phyloP scores from a whole-genome alignment of 2,888 invertebrate species.

The Auanema freiburgensis region DNA sequence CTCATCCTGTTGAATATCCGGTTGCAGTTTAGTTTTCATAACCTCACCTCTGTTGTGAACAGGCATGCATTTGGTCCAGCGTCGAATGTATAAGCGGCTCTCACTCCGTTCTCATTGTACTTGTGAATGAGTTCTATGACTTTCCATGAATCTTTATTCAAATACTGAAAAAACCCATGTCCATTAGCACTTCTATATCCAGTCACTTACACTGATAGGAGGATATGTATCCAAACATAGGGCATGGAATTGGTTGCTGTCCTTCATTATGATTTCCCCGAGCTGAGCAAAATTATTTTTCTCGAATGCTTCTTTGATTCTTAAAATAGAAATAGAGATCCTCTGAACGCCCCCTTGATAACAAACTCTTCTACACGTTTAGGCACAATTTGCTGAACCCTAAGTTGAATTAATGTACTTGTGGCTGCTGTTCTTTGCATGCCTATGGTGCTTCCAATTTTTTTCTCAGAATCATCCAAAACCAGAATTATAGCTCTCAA shows the following conservation, averaged over 20 bases:
- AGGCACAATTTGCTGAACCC: constrained; percentile 78
- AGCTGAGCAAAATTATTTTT: constrained; percentile 79
- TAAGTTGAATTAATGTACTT: constrained; percentile 78
- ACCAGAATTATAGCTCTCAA: constrained; percentile 87
- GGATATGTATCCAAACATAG: constrained; percentile 89
- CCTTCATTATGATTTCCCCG: constrained; percentile 89
- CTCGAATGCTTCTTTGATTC: constrained; percentile 70
- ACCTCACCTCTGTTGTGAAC: constrained; percentile 33
- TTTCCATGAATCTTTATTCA: constrained; percentile 83
- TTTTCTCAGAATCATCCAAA: constrained; percentile 69
- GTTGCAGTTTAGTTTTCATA: no score
- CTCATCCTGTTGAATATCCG: background rate
- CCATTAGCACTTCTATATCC: no score
- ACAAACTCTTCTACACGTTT: constrained; percentile 70
- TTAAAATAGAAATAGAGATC: constrained; percentile 26
- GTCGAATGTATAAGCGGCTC: constrained; percentile 95
- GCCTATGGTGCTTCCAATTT: constrained; percentile 73
- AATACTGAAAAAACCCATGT: constrained; percentile 73
- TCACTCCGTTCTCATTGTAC: constrained; percentile 73
- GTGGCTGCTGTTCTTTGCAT: constrained; percentile 83
- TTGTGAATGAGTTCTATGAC: constrained; percentile 81
- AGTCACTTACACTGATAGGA: constrained; percentile 72
- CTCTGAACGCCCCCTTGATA: background rate
- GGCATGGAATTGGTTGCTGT: constrained; percentile 96
- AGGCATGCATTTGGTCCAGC: constrained; percentile 69